Evolutionary conservation across 1,140 invertebrate species (phyloP).

Genomic region (Lepidurus arcticus): DNA sequence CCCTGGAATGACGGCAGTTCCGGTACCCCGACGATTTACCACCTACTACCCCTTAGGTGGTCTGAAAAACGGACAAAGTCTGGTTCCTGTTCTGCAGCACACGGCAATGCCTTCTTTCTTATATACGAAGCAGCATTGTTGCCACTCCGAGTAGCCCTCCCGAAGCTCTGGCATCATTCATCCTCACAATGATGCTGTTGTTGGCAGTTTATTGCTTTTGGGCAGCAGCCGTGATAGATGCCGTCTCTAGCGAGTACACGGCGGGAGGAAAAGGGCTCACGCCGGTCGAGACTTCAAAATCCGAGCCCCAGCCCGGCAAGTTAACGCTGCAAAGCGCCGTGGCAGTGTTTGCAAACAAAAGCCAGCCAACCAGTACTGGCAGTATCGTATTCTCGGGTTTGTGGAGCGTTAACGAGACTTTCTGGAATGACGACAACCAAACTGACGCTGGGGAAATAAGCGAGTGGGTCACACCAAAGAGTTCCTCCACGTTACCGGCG

Average conservation of each 20-base stretch:
- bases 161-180: conserved; percentile 8
- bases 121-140: neutral
- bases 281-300: no score
- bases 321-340: neutral
- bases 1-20: no score
- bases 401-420: conserved; percentile 5
- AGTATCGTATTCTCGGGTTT: neutral
- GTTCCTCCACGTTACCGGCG: neutral
- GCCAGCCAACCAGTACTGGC: neutral
- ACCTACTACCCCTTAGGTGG: neutral
- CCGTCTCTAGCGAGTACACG: neutral
- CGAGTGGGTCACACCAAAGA: neutral
- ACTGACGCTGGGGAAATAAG: conserved; percentile 17
- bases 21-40: no score
- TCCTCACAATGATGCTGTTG: conserved; percentile 8
- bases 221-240: conserved; percentile 7
- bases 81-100: neutral
- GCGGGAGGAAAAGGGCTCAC: neutral
- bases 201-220: conserved; percentile 22
- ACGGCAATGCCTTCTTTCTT: neutral
- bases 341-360: conserved; percentile 7
- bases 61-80: neutral
- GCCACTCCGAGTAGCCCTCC: neutral
- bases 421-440: neutral
- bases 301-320: neutral